Percentiles rank a stretch among this genome's conserved stretches.
phyloP scores from a whole-genome alignment of 2,113 vertebrate species.

The Strigops habroptila region DNA sequence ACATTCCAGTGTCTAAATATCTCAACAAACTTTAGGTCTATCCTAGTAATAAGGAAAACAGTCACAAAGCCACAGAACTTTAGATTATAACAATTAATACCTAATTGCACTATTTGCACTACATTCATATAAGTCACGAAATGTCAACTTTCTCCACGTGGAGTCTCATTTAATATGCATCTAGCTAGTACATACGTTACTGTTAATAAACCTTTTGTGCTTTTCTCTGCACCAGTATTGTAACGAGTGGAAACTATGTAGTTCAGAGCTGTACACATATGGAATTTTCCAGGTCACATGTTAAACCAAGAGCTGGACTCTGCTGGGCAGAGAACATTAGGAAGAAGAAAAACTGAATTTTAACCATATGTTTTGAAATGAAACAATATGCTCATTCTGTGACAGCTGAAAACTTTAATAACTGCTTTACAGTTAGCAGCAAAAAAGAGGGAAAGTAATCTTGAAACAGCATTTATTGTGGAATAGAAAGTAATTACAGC shows the following conservation, averaged over 20 bases:
- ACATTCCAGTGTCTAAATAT: neutral
- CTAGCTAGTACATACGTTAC: neutral
- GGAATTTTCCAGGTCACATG: conserved; percentile 61
- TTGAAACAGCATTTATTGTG: neutral
- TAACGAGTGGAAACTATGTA: conserved; percentile 1
- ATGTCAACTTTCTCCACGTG: neutral
- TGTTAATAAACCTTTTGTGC: neutral
- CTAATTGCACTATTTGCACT: neutral
- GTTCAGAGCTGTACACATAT: neutral
- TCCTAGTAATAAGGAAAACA: neutral
- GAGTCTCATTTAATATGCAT: neutral
- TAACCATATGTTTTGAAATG: conserved; percentile 54
- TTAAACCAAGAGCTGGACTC: conserved; percentile 21
- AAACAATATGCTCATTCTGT: conserved; percentile 50
- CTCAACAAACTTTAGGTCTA: neutral
- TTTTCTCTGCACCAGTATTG: neutral
- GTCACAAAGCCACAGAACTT: neutral
- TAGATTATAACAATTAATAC: neutral
- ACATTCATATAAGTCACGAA: neutral
- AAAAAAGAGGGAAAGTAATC: conserved; percentile 30
- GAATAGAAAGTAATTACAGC: conserved; percentile 20
- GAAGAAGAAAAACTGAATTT: neutral
- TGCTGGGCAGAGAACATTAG: neutral
- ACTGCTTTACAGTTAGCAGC: neutral
- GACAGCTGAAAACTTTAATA: conserved; percentile 20